These are phyloP conservation scores for Gymnoscopelus braueri DNA, from an alignment of 2,797 vertebrate genomes.

Conservation along the genomic window DNA sequence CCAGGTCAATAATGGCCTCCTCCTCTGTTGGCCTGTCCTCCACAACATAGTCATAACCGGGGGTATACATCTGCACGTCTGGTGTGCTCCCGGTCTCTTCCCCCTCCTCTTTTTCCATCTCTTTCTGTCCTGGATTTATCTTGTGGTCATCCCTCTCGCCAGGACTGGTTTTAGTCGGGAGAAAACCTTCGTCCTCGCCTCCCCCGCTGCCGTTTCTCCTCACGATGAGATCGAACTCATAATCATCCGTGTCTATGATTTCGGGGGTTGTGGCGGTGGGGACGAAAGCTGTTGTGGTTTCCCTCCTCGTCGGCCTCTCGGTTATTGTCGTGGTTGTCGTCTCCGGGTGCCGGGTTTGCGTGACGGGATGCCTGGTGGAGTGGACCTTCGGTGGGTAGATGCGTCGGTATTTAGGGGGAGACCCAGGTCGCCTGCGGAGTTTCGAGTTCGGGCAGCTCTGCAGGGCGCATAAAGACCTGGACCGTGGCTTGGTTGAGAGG, in stretches of 20 bases:
- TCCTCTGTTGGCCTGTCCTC: slow-evolving; percentile 67
- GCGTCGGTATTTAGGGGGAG: slow-evolving; percentile 64
- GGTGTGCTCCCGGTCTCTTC: slow-evolving; percentile 71
- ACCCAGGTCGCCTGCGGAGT: slow-evolving; percentile 64
- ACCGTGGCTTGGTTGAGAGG: slow-evolving; percentile 85
- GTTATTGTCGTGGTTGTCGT: slow-evolving; percentile 4
- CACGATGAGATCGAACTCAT: slow-evolving; percentile 48
- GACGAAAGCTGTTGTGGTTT: slow-evolving; percentile 37
- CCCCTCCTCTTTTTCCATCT: slow-evolving; percentile 40
- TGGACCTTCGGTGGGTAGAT: slow-evolving; percentile 51
- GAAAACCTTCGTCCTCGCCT: slow-evolving; percentile 42
- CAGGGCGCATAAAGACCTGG: slow-evolving; percentile 90
- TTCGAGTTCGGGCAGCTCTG: slow-evolving; percentile 86
- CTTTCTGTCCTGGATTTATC: slow-evolving; percentile 18
- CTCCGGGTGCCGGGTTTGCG: slow-evolving; percentile 35
- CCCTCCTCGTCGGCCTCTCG: slow-evolving; percentile 33
- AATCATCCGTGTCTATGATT: slow-evolving; percentile 57
- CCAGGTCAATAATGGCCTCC: slow-evolving; percentile 69
- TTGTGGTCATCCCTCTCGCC: slow-evolving; percentile 31
- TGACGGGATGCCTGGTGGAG: slow-evolving; percentile 36
- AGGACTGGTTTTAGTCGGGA: slow-evolving; percentile 33
- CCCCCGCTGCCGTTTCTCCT: slow-evolving; percentile 50
- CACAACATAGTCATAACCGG: slow-evolving; percentile 80
- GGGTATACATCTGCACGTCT: slow-evolving; percentile 69
- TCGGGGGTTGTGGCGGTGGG: slow-evolving; percentile 45